Base-by-base conservation (phyloP, 2,888 invertebrate genomes). In the Elysia crispata region DNA sequence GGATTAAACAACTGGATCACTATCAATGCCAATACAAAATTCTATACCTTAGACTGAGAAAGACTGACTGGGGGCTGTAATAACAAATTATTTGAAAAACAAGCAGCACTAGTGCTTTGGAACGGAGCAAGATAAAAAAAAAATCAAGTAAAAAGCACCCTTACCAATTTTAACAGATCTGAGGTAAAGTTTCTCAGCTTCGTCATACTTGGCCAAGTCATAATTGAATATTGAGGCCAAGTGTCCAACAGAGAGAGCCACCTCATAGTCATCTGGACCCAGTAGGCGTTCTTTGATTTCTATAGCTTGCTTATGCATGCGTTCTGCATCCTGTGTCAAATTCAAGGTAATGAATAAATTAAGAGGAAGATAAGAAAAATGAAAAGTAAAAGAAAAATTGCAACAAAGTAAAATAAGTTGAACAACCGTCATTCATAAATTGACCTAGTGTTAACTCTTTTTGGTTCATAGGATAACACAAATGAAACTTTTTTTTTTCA, bases 201-300 rank as follows among this genome's bases (percentile, higher is more conserved):
- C 96, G 84, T 94, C 93, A 92, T 95, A 96, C 90, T 96, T 95
- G 90, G 95, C 94, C 97, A 98, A 97, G 92, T 98, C 97, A 92
- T 97, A 98, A 93, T 97, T 98, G 93, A 98, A 98, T 54, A 98
- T 94, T 60, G 97, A 97, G 49, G 98, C 98, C 85, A 98, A 94
- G 93, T 98, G 98, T 0, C 98, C 97, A 88, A 97, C 95, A 86
- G 97, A 97, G 50, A 98, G 94, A 11, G 97, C 97, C 85, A 97
- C 96, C 93, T 98, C 97, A 91, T 96, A 97, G 93, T 98, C 97
- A 77, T 96, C 95, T 0, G 94, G 93, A 0, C 98, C 97, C 18
- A 98, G 93, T 25, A 97, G 92, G 88, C 95, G 94, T 90, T 97
- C 96, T 92, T 98, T 98, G 69, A 98, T 97, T 62, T 95, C 94